Percentiles rank a stretch among this genome's conserved stretches.
Evolutionary conservation across 2,888 invertebrate genomes (phyloP).

Genomic region (Willowsia nigromaculata): DNA sequence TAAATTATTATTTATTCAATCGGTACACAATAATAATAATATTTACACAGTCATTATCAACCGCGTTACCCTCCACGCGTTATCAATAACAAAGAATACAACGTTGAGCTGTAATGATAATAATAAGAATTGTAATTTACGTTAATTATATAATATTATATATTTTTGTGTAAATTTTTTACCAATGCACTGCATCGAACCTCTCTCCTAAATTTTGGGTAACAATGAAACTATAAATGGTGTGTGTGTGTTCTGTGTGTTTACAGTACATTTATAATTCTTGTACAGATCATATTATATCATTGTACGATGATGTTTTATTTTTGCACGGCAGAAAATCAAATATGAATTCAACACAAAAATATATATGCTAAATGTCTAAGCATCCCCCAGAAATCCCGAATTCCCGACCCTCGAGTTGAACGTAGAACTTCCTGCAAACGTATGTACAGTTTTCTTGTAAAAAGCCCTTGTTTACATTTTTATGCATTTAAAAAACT

Average conservation of each 20-base stretch:
- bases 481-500: background rate
- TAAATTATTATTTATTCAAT: background rate
- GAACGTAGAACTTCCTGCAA: too few species aligned
- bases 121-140: too few species aligned
- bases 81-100: background rate
- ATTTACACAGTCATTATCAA: background rate
- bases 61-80: background rate
- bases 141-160: too few species aligned
- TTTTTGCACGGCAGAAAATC: too few species aligned
- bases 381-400: too few species aligned
- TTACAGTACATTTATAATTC: background rate
- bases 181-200: slow-evolving; percentile 28
- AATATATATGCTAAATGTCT: too few species aligned
- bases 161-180: background rate
- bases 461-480: background rate
- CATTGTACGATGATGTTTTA: background rate
- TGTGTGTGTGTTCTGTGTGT: background rate
- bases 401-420: too few species aligned
- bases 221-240: background rate
- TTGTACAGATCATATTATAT: background rate
- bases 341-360: too few species aligned
- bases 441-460: background rate
- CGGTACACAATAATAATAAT: background rate
- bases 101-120: slow-evolving; percentile 30
- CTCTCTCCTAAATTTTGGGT: background rate